phyloP scores from a whole-genome alignment of 2,797 vertebrate genomes.

The Anguilla anguilla region DNA sequence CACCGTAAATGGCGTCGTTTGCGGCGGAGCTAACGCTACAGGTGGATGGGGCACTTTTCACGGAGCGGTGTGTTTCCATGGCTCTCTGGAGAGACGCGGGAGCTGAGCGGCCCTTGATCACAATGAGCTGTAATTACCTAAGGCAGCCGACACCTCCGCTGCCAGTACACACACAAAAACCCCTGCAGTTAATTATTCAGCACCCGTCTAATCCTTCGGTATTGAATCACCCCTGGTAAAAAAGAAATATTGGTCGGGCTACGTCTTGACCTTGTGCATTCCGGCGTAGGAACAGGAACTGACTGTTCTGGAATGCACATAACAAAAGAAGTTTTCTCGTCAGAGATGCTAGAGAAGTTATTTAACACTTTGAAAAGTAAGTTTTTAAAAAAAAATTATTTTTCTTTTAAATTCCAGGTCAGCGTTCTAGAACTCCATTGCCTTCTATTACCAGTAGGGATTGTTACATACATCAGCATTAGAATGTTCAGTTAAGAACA shows the following conservation, averaged over 20 bases:
- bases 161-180: constrained; percentile 10
- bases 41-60: not conserved
- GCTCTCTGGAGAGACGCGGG: not conserved
- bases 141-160: constrained; percentile 38
- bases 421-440: too few relatives aligned
- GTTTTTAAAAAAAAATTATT: too few relatives aligned
- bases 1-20: not conserved
- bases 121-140: constrained; percentile 43
- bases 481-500: too few relatives aligned
- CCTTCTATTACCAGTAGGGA: too few relatives aligned
- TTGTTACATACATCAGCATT: too few relatives aligned
- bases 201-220: constrained; percentile 55
- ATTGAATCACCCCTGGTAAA: constrained; percentile 53
- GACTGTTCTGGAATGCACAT: not conserved
- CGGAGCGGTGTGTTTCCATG: constrained; percentile 16
- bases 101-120: constrained; percentile 34
- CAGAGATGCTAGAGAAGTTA: not conserved
- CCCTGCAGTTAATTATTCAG: constrained; percentile 60
- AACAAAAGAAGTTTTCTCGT: not conserved
- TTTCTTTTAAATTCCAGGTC: too few relatives aligned
- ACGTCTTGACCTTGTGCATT: constrained; percentile 58
- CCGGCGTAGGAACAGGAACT: constrained; percentile 32
- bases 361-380: too few relatives aligned
- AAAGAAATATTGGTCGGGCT: constrained; percentile 50
- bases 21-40: not conserved